A percentile compares a stretch with the other conserved stretches of the same genome.
These are phyloP conservation scores for Romanogobio albipinnatus DNA, from an alignment of 2,113 vertebrate species.

Conservation along the genomic window DNA sequence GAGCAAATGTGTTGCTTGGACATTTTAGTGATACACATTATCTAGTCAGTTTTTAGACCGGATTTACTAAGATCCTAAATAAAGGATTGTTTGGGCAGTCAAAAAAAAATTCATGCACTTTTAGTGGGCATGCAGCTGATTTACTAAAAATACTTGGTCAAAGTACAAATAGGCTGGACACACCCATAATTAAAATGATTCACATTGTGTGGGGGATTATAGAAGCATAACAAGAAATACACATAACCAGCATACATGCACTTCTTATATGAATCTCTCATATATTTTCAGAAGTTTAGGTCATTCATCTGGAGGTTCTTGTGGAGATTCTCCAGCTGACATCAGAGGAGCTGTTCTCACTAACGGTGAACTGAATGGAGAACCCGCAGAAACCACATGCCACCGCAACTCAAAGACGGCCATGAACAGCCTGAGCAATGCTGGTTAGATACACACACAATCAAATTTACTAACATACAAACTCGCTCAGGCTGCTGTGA, in stretches of 20 bases:
- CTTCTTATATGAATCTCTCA: neutral
- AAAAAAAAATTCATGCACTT: neutral
- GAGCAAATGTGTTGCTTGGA: neutral
- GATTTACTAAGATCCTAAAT: neutral
- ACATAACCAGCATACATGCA: neutral
- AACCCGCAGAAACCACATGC: constrained; percentile 72
- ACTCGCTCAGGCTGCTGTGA: neutral
- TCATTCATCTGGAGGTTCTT: constrained; percentile 69
- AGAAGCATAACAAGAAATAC: neutral
- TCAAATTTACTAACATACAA: constrained; percentile 6
- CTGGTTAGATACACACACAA: constrained; percentile 60
- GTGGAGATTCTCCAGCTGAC: constrained; percentile 65
- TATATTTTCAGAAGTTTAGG: constrained; percentile 75
- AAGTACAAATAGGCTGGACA: neutral
- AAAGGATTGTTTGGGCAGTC: neutral
- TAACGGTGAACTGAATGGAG: constrained; percentile 68
- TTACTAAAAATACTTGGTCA: neutral
- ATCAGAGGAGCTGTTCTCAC: constrained; percentile 64
- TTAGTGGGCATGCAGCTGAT: neutral
- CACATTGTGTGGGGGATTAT: neutral
- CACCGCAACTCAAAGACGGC: constrained; percentile 71
- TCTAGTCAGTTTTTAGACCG: neutral
- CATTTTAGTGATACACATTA: neutral
- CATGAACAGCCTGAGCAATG: constrained; percentile 58
- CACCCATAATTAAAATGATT: neutral